Base-by-base conservation (phyloP, 2,797 vertebrate species). In the Tauraco hartlaubi region DNA sequence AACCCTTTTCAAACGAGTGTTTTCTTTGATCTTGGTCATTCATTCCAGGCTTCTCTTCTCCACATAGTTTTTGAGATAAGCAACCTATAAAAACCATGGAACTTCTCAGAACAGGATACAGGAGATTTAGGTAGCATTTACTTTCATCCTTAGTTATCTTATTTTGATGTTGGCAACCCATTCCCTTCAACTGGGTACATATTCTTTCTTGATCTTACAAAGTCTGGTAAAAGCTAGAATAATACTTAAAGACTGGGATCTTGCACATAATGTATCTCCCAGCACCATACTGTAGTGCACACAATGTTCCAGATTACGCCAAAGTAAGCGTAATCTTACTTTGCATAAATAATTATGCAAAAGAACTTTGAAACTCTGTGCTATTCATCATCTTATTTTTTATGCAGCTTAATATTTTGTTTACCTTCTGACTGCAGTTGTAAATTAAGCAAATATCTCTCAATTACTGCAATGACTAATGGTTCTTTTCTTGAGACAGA, bases 381-480 rank as follows among this genome's bases (percentile, higher is more conserved):
- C 28, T 88, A 58, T 79, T 88, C 37, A 87, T 93, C 49, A 77
- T 77, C 16, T 69, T 49, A 28, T 12, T 81, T 75, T n/a, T 90
- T 82, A 71, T 28, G 33, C 26, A 83, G 37, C 41, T 51, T 77
- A 77, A 74, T 43, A 15, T 67, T 85, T 89, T 95, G 59, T 89
- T 93, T 91, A 44, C 44, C 46, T 90, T 94, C 31, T 82, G 33
- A 69, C 31, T 79, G 37, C 37, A 91, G 84, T 18, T 64, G 35
- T 79, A 87, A 92, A 87, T 92, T 91, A 85, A 93, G 37, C n/a
- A 95, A 95, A 85, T 94, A 92, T 35, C 85, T 94, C 48, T 82
- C 72, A 94, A 74, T 92, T 94, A 92, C 56, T 88, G 61, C 33
- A 74, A 28, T 74, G 85, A 90, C 28, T 91, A 91, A 92, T 56